phyloP scores from a whole-genome alignment of 2,797 vertebrate species.

The Pantherophis vulpinus region DNA sequence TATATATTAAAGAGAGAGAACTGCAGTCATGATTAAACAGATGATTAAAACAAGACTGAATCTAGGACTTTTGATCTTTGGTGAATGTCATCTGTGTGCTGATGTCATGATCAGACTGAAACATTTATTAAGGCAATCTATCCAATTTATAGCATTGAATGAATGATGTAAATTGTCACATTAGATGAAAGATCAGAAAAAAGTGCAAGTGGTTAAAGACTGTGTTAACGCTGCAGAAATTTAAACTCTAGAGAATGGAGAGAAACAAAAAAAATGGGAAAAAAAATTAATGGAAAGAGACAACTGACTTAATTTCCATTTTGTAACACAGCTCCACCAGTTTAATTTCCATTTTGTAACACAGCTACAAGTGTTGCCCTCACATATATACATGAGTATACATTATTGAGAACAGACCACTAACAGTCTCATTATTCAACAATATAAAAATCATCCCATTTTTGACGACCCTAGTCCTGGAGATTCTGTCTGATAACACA shows the following conservation, averaged over 20 bases:
- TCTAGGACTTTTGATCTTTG: slow-evolving; percentile 42
- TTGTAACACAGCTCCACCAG: background rate
- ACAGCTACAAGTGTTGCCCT: background rate
- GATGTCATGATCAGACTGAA: slow-evolving; percentile 34
- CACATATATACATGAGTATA: background rate
- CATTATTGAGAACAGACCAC: background rate
- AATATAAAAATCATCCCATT: background rate
- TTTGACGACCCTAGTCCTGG: background rate
- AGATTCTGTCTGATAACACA: background rate
- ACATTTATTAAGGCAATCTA: slow-evolving; percentile 25
- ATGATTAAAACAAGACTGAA: slow-evolving; percentile 14
- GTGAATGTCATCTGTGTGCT: slow-evolving; percentile 27
- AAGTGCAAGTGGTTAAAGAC: background rate
- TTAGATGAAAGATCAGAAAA: slow-evolving; percentile 24
- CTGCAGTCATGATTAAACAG: slow-evolving; percentile 44
- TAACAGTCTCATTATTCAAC: background rate
- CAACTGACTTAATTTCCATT: background rate
- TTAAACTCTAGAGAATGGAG: background rate
- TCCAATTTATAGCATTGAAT: slow-evolving; percentile 29
- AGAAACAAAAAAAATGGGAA: background rate
- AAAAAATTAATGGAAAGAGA: background rate
- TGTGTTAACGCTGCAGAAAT: background rate
- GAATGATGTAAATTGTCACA: slow-evolving; percentile 37
- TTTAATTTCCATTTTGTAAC: background rate
- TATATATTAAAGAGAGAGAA: slow-evolving; percentile 21